A percentile compares a stretch with the other conserved stretches of the same genome.
Evolutionary conservation across 2,797 vertebrate species (phyloP).

Genomic region (Gambelia wislizenii): DNA sequence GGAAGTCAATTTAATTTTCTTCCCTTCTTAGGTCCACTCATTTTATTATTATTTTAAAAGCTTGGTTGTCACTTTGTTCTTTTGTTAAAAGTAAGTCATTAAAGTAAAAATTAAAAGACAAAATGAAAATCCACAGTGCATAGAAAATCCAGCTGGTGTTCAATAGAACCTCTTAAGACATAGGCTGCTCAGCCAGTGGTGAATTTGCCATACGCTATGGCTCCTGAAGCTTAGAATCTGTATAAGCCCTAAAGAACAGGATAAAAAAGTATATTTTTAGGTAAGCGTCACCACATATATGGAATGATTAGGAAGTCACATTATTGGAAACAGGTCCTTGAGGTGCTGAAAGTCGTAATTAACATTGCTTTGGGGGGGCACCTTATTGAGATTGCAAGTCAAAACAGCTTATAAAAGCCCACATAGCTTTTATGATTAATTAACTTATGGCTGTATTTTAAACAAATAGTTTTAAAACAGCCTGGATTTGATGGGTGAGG

Average conservation of each 20-base stretch:
- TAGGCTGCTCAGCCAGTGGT: constrained; percentile 2
- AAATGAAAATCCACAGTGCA: constrained; percentile 73
- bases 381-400: not conserved
- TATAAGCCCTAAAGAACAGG: constrained; percentile 59
- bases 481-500: constrained; percentile 34
- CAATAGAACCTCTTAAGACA: constrained; percentile 66
- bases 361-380: constrained; percentile 15
- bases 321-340: constrained; percentile 43
- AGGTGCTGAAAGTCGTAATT: constrained; percentile 35
- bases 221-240: constrained; percentile 58
- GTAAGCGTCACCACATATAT: constrained; percentile 55
- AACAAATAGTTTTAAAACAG: not conserved
- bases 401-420: not conserved
- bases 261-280: constrained; percentile 61
- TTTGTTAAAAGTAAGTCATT: constrained; percentile 75
- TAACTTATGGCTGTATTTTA: not conserved
- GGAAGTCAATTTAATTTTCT: constrained; percentile 45
- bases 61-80: constrained; percentile 66
- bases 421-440: not conserved
- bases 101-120: constrained; percentile 69
- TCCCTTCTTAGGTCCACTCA: constrained; percentile 26
- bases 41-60: constrained; percentile 68
- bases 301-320: constrained; percentile 56
- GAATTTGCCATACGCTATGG: not conserved
- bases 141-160: constrained; percentile 74